These are phyloP conservation scores for Myanophis thanlyinensis DNA, from an alignment of 2,113 vertebrate species.

Conservation along the genomic window DNA sequence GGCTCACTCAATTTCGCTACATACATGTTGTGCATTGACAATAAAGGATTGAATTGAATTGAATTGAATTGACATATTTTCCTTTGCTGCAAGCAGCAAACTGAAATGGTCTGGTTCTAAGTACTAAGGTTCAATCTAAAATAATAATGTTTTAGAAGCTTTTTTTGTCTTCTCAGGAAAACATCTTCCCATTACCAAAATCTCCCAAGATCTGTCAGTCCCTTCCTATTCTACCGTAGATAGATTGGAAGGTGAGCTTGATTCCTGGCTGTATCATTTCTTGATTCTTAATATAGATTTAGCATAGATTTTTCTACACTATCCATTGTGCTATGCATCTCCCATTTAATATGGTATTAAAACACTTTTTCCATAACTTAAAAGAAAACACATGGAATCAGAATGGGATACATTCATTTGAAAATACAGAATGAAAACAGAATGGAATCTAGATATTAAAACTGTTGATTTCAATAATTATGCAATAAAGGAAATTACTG, in stretches of 20 bases:
- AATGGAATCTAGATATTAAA: background rate
- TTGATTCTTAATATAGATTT: background rate
- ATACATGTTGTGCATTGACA: no score
- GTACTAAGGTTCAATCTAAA: background rate
- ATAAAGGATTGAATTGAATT: no score
- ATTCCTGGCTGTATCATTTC: background rate
- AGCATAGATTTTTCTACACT: background rate
- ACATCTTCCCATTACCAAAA: background rate
- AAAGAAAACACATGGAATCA: background rate
- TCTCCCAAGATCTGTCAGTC: background rate
- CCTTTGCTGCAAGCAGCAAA: background rate
- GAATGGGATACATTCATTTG: no score
- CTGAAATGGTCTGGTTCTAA: background rate
- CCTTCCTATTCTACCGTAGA: background rate
- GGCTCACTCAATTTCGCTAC: no score
- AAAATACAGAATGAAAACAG: background rate
- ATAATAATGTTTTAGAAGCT: background rate
- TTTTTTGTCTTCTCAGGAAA: background rate
- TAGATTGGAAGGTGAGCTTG: background rate
- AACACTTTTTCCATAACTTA: background rate
- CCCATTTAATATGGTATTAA: background rate
- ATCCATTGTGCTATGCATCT: background rate
- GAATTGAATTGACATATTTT: no score
- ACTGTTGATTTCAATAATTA: background rate
- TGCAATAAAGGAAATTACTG: background rate